Percentiles rank a stretch among this genome's conserved stretches.
Conservation (phyloP, 2,888 invertebrate species). For the Dinocampus coccinellae region DNA sequence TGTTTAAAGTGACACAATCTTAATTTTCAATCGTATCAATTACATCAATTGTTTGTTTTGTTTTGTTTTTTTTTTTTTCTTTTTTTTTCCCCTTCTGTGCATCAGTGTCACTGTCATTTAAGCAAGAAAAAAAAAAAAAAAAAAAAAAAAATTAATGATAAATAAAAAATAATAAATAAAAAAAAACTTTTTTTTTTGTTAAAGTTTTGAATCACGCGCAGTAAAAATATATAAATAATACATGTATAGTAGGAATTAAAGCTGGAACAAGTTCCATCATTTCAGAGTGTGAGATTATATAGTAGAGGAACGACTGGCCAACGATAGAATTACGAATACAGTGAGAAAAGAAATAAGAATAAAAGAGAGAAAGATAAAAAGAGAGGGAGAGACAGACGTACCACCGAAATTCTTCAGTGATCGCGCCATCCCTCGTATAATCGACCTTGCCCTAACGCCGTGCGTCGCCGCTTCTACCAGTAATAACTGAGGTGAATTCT, state of each 20-base stretch:
- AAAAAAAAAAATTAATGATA: too few species aligned
- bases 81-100: too few species aligned
- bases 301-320: background rate
- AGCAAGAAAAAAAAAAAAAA: too few species aligned
- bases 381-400: conserved; percentile 12
- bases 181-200: too few species aligned
- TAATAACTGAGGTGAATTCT: conserved; percentile 9
- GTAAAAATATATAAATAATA: conserved; percentile 13
- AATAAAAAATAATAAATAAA: too few species aligned
- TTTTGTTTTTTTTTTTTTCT: too few species aligned
- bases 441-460: conserved; percentile 36
- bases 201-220: too few species aligned
- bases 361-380: background rate
- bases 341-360: background rate
- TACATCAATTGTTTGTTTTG: background rate
- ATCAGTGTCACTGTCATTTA: background rate
- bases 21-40: background rate
- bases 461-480: background rate
- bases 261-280: background rate
- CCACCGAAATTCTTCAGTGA: conserved; percentile 42
- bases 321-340: conserved; percentile 9
- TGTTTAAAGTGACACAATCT: conserved; percentile 5
- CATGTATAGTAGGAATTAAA: background rate
- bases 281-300: conserved; percentile 1
- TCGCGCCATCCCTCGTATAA: conserved; percentile 42